Conservation (phyloP, 2,888 invertebrate species). For the Nomada lathburiana region DNA sequence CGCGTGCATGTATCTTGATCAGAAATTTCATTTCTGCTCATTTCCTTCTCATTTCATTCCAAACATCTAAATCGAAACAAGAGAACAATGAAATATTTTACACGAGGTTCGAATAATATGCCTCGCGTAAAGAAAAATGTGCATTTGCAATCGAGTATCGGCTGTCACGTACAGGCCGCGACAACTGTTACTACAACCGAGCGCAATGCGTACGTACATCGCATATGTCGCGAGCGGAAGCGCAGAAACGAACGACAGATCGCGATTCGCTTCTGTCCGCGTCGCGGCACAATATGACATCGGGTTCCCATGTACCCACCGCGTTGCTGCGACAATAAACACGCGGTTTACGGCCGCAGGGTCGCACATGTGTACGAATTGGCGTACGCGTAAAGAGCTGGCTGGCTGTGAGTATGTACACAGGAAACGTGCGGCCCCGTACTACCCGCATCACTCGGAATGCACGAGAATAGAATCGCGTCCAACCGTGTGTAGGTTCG, state of each 20-base stretch:
- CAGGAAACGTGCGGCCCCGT: constrained; percentile 62
- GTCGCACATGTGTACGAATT: constrained; percentile 37
- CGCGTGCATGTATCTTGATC: no score
- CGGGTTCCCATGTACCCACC: constrained; percentile 58
- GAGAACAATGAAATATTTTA: no score
- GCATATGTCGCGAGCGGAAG: constrained; percentile 57
- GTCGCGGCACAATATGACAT: constrained; percentile 50
- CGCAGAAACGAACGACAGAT: constrained; percentile 57
- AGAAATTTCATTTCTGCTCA: no score
- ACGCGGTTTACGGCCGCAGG: constrained; percentile 46
- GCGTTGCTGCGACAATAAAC: constrained; percentile 64
- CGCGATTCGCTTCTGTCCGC: constrained; percentile 45
- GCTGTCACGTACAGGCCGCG: not conserved
- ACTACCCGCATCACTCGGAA: constrained; percentile 63
- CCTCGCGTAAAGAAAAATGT: no score
- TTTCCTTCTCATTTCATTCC: no score
- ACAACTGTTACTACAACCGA: constrained; percentile 17
- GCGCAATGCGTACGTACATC: not conserved
- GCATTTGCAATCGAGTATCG: not conserved
- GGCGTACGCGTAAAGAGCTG: constrained; percentile 38
- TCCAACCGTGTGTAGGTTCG: constrained; percentile 7
- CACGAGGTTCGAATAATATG: no score
- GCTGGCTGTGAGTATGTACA: constrained; percentile 34
- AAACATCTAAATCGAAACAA: no score
- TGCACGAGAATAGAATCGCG: constrained; percentile 67